Conservation (phyloP, 23 tunicate species). For the Ascidia mentula region DNA sequence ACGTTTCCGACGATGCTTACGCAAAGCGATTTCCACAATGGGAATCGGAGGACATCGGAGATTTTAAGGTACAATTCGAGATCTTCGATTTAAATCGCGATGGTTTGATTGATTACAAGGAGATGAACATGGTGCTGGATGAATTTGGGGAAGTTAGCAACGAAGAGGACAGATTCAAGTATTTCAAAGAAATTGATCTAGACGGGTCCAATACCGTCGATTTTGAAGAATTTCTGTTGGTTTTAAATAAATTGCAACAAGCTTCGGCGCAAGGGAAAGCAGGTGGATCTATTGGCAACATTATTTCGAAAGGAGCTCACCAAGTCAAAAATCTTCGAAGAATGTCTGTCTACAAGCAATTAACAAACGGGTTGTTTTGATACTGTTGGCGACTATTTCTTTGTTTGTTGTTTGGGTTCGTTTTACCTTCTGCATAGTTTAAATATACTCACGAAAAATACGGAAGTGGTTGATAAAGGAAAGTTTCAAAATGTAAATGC, state of each 20-base stretch:
- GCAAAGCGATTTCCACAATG: slow-evolving; percentile 79
- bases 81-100: slow-evolving; percentile 83
- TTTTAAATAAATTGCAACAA: slow-evolving; percentile 42
- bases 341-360: slow-evolving; percentile 76
- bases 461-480: neutral
- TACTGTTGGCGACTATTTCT: neutral
- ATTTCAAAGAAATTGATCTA: slow-evolving; percentile 60
- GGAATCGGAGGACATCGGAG: slow-evolving; percentile 67
- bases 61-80: slow-evolving; percentile 75
- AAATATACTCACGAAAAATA: neutral
- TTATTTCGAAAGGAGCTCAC: slow-evolving; percentile 60
- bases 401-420: neutral
- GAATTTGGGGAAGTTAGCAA: slow-evolving; percentile 77
- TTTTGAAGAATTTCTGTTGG: slow-evolving; percentile 81
- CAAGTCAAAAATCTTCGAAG: slow-evolving; percentile 69
- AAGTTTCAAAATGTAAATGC: neutral
- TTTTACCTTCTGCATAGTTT: too few relatives aligned
- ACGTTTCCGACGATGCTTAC: slow-evolving; percentile 68
- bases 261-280: slow-evolving; percentile 17
- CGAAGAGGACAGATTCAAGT: slow-evolving; percentile 50
- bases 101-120: slow-evolving; percentile 83
- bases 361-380: slow-evolving; percentile 77
- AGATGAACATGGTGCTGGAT: slow-evolving; percentile 72
- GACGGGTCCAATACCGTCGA: slow-evolving; percentile 66
- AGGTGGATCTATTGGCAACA: slow-evolving; percentile 38